phyloP scores from a whole-genome alignment of 2,113 vertebrate species.

The Chaenocephalus aceratus region DNA sequence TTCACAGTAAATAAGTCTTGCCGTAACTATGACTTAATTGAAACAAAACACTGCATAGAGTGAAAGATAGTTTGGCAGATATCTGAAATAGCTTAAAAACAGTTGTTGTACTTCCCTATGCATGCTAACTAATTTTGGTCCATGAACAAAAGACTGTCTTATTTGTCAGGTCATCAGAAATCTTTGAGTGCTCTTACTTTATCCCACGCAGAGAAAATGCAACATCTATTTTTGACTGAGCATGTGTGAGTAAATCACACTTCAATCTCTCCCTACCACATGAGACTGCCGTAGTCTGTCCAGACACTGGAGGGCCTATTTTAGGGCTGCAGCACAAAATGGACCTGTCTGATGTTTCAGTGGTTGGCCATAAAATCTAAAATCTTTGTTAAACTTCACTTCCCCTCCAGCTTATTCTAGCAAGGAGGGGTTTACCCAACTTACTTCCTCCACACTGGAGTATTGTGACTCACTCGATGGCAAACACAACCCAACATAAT shows the following conservation, averaged over 20 bases:
- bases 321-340: constrained; percentile 62
- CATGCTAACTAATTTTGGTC: constrained; percentile 31
- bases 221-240: constrained; percentile 72
- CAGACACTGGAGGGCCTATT: constrained; percentile 62
- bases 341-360: constrained; percentile 54
- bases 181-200: constrained; percentile 52
- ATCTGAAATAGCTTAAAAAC: constrained; percentile 14
- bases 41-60: neutral
- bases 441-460: constrained; percentile 64
- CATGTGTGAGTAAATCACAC: constrained; percentile 76
- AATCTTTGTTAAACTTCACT: constrained; percentile 51
- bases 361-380: constrained; percentile 46
- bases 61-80: neutral
- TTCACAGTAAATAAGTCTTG: neutral
- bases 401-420: constrained; percentile 52
- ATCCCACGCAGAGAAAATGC: constrained; percentile 72
- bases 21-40: neutral
- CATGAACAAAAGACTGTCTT: constrained; percentile 41
- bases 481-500: constrained; percentile 34
- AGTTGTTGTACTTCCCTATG: constrained; percentile 11
- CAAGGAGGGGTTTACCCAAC: constrained; percentile 66
- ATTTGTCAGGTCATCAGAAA: constrained; percentile 56
- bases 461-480: constrained; percentile 44
- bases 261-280: constrained; percentile 63
- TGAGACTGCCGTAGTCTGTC: constrained; percentile 54